Evolutionary conservation across 1,140 invertebrate genomes (phyloP), one percentile per base, ranked within the genome.

Genomic region (Lepidurus apus): DNA sequence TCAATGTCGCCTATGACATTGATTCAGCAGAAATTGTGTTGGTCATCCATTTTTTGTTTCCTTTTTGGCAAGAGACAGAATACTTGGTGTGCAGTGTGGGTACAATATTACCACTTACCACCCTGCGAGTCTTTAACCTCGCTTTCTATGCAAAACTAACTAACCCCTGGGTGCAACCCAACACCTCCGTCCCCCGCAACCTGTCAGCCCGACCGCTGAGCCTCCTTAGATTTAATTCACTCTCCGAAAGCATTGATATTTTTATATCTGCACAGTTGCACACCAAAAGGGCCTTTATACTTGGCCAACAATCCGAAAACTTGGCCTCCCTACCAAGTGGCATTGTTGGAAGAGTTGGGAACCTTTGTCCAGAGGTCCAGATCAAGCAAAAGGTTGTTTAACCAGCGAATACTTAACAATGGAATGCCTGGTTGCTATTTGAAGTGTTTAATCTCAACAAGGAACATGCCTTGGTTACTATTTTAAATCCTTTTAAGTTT

Each of bases 61-160:
- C 53, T 21, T 65, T 65, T 65, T 1, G 53, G 53, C 53, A 13
- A 65, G 17, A 65, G 34, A 34, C 34, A 65, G 13, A 65, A 65
- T n/a, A 65, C 17, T 21, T 17, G 17, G 53, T 65, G 21, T 65
- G 47, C 26, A 26, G 26, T 26, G 34, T 34, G 34, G 34, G 34
- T 34, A 34, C 34, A 34, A 34, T 34, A 3, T 34, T 34, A 34
- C 34, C 34, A 34, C 34, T 65, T 65, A 65, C 53, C 53, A 65
- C 53, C 53, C 53, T 65, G 53, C 13, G 53, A n/a, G 53, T 21
- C 53, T 65, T 65, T 65, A 65, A 65, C 53, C 53, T 65, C 53
- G 53, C 53, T 65, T 65, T 65, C 53, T 65, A 65, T 65, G 53
- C 53, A 65, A 65, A 65, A 65, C 53, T 65, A 65, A 65, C 53